phyloP scores from a whole-genome alignment of 2,888 invertebrate genomes.

The Pseudococcus longispinus region DNA sequence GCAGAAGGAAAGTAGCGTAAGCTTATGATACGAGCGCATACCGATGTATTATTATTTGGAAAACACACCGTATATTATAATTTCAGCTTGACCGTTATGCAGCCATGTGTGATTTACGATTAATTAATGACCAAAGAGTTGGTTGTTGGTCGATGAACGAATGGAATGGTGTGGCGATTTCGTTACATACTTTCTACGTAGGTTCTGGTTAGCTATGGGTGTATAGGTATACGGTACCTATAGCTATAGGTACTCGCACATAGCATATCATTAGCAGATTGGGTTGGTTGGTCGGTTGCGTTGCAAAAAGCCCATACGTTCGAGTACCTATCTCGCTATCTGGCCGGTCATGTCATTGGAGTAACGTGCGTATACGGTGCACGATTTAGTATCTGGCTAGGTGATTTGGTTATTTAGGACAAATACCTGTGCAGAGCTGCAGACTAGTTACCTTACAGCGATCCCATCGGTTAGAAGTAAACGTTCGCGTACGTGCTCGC shows the following conservation, averaged over 20 bases:
- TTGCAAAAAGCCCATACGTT: not conserved
- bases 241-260: not conserved
- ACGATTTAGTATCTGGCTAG: not conserved
- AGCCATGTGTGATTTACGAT: conserved; percentile 22
- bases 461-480: not conserved
- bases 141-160: not conserved
- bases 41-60: not conserved
- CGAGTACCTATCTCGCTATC: not conserved
- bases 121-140: not conserved
- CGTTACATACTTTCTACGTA: not conserved
- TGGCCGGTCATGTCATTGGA: not conserved
- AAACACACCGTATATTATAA: conserved; percentile 8
- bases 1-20: not conserved
- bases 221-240: not conserved
- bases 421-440: conserved; percentile 9
- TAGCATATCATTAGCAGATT: conserved; percentile 4
- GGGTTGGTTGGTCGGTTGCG: not conserved
- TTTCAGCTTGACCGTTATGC: not conserved
- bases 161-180: not conserved
- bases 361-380: not conserved
- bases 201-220: not conserved
- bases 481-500: conserved; percentile 9
- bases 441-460: not conserved
- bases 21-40: not conserved
- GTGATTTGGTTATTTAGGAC: conserved; percentile 43